Base-by-base conservation (phyloP, 2,888 invertebrate species). In the Drosophila phalerata region DNA sequence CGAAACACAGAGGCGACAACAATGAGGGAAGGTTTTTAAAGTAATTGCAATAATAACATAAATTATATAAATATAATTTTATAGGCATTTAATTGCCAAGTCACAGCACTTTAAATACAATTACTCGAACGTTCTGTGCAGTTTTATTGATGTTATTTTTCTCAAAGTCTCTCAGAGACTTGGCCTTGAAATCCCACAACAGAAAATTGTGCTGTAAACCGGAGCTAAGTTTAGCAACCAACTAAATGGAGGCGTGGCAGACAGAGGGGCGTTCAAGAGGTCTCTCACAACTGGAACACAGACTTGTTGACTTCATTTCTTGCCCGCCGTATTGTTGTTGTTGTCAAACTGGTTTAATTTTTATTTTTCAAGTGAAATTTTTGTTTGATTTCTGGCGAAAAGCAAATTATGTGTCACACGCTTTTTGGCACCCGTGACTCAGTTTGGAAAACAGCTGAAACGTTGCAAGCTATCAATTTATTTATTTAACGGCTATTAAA, bases 21-120 rank as follows among this genome's bases (percentile, higher is more conserved):
- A 22, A 4, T 5, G 10, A 37, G 34, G 51, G 49, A 25, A 13
- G 5, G 2, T 15, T 9, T 15, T 15, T 30, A 15, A 19, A n/a
- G 19, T 32, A 42, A 53, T 30, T 55, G 53, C 53, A 55, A 42
- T 13, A 38, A 51, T 11, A 43, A 30, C 40, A 53, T 52, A 69
- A 56, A 70, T 40, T 19, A 28, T 30, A 34, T 58, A 56, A 71
- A 47, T 72, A 72, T 65, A 76, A 69, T 34, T 81, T 83, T 73
- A 66, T 80, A 84, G 81, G 76, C 78, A 73, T 72, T 86, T 86
- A 83, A 83, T 83, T 83, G 87, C 67, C 81, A 83, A 80, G 77
- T 80, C 34, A 13, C 34, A 13, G 32, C 32, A 30, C 30, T 32
- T 32, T 32, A 3, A 32, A 32, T 32, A 11, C 32, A 2, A n/a